Percentiles rank a stretch among this genome's conserved stretches.
These are phyloP conservation scores for Egretta garzetta DNA, from an alignment of 2,113 vertebrate species.

Conservation along the genomic window DNA sequence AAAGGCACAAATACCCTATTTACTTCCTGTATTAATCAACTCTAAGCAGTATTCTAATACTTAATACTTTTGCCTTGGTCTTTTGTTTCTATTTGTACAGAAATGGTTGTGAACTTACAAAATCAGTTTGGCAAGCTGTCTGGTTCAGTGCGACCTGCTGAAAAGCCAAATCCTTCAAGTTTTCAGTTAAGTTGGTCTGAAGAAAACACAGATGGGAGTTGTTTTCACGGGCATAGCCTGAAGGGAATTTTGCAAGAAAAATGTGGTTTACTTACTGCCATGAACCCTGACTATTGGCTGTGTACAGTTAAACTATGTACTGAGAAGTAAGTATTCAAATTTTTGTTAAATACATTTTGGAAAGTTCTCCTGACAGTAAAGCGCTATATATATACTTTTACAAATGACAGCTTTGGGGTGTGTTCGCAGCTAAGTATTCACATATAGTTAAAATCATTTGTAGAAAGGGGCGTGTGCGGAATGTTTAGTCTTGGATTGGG, in stretches of 20 bases:
- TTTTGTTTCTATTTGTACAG: slow-evolving; percentile 69
- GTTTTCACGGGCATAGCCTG: slow-evolving; percentile 82
- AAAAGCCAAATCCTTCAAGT: slow-evolving; percentile 73
- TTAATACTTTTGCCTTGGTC: background rate
- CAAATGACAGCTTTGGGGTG: background rate
- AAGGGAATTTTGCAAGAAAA: slow-evolving; percentile 68
- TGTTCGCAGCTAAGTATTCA: background rate
- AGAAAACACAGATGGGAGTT: slow-evolving; percentile 69
- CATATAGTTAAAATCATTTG: background rate
- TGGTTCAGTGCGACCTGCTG: background rate
- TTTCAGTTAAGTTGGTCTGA: slow-evolving; percentile 88
- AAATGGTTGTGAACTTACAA: slow-evolving; percentile 81
- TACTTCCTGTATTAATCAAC: background rate
- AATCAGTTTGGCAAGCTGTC: slow-evolving; percentile 80
- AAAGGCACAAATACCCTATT: background rate
- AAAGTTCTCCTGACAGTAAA: background rate
- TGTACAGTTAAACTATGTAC: slow-evolving; percentile 71
- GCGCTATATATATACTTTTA: background rate
- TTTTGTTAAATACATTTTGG: background rate
- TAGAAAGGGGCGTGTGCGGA: background rate
- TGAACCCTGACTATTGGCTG: slow-evolving; percentile 86
- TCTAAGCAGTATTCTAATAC: background rate
- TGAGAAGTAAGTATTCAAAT: slow-evolving; percentile 63
- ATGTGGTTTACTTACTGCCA: slow-evolving; percentile 1
- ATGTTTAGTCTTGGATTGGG: background rate